Conservation (phyloP, 2,113 vertebrate genomes). For the Ploceus nigricollis region DNA sequence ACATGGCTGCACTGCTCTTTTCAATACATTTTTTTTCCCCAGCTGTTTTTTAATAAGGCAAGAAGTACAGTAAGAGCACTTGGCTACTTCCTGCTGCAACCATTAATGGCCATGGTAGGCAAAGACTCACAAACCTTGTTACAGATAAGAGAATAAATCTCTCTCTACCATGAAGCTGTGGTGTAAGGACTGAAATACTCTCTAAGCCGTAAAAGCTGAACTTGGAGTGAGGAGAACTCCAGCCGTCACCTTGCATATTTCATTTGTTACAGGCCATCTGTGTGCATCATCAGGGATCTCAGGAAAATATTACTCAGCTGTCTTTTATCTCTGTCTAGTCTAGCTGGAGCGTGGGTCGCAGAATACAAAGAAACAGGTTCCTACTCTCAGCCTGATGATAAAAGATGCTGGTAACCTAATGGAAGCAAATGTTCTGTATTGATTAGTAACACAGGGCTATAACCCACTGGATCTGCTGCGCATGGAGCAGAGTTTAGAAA, state of each 20-base stretch:
- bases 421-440: constrained; percentile 33
- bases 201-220: constrained; percentile 30
- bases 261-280: constrained; percentile 63
- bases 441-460: constrained; percentile 38
- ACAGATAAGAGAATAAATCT: background rate
- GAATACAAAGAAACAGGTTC: constrained; percentile 43
- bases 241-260: constrained; percentile 48
- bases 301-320: constrained; percentile 65
- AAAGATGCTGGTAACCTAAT: constrained; percentile 40
- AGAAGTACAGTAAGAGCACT: background rate
- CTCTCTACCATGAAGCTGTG: background rate
- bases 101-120: background rate
- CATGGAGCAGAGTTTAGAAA: background rate
- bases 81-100: background rate
- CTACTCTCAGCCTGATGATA: constrained; percentile 21
- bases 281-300: constrained; percentile 55
- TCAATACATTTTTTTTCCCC: background rate
- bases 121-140: background rate
- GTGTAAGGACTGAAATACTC: background rate
- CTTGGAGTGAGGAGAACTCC: constrained; percentile 31
- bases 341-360: constrained; percentile 43
- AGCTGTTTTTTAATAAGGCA: background rate
- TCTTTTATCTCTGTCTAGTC: constrained; percentile 61
- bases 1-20: background rate
- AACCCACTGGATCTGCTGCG: background rate